Evolutionary conservation across 2,797 vertebrate species (phyloP).

Genomic region (Schizothorax lantsangensis): DNA sequence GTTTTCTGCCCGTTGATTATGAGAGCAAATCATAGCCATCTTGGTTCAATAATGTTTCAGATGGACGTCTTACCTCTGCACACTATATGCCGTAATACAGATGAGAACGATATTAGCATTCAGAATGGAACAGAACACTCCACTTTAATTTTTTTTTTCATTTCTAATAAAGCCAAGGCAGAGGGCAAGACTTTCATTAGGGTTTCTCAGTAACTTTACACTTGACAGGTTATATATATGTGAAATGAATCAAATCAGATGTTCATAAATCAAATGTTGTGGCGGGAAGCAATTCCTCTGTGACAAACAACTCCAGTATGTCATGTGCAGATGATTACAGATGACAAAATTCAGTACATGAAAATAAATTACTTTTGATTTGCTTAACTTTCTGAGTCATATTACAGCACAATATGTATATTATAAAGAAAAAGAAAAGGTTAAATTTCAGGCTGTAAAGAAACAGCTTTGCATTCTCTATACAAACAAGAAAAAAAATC

Average conservation of each 20-base stretch:
- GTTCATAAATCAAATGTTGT: constrained; percentile 11
- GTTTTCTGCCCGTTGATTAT: too few species aligned
- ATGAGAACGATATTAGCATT: neutral
- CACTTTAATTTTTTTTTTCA: neutral
- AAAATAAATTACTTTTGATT: neutral
- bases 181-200: neutral
- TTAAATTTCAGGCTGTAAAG: neutral
- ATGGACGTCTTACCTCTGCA: neutral
- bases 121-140: neutral
- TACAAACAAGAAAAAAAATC: neutral
- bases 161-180: neutral
- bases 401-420: neutral
- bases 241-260: neutral
- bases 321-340: constrained; percentile 12
- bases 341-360: neutral
- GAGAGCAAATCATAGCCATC: constrained; percentile 4
- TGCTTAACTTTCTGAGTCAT: neutral
- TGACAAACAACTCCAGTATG: neutral
- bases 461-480: neutral
- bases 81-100: neutral
- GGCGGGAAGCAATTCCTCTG: neutral
- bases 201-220: neutral
- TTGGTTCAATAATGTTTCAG: neutral
- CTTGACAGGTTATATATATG: neutral
- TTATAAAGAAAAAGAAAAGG: neutral